Percentiles rank a stretch among this genome's conserved stretches.
Evolutionary conservation across 64 coral and sea anemone genomes (phyloP).

Genomic region (Pachyseris speciosa): DNA sequence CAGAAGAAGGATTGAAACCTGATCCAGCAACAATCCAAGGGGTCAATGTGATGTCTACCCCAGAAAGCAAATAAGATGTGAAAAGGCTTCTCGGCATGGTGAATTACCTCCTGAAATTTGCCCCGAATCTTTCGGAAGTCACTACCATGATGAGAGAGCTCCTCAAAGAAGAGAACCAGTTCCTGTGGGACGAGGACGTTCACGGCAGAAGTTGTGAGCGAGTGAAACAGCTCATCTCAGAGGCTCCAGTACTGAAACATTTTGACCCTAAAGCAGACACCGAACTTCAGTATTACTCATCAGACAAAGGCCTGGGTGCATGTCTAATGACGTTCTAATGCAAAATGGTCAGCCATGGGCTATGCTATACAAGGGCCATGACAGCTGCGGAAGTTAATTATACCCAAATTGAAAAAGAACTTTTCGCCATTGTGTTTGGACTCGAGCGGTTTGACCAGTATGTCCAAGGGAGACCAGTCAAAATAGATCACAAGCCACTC

Average conservation of each 20-base stretch:
- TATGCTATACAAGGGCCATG: conserved; percentile 54
- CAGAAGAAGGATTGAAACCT: conserved; percentile 35
- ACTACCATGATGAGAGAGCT: too few species aligned
- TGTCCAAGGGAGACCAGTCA: conserved; percentile 35
- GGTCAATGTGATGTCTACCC: conserved; percentile 21
- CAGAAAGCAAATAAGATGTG: conserved; percentile 29
- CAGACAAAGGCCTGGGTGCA: conserved; percentile 26
- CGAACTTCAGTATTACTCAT: conserved; percentile 45
- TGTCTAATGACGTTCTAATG: too few species aligned
- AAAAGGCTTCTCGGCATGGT: too few species aligned
- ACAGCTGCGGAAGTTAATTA: conserved; percentile 25
- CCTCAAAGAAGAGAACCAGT: conserved; percentile 41
- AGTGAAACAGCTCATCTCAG: conserved; percentile 19
- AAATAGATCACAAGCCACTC: conserved; percentile 63
- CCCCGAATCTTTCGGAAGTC: conserved; percentile 37
- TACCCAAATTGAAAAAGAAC: conserved; percentile 69
- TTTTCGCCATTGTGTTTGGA: conserved; percentile 41
- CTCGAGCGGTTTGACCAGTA: conserved; percentile 32
- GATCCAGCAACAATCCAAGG: conserved; percentile 64
- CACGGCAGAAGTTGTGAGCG: conserved; percentile 18
- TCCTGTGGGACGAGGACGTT: conserved; percentile 48
- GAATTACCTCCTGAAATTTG: too few species aligned
- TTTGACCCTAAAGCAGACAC: background rate
- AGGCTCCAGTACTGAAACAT: background rate
- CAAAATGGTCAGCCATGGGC: conserved; percentile 52